Conservation (phyloP, 2,888 invertebrate species). For the Dinocampus coccinellae region DNA sequence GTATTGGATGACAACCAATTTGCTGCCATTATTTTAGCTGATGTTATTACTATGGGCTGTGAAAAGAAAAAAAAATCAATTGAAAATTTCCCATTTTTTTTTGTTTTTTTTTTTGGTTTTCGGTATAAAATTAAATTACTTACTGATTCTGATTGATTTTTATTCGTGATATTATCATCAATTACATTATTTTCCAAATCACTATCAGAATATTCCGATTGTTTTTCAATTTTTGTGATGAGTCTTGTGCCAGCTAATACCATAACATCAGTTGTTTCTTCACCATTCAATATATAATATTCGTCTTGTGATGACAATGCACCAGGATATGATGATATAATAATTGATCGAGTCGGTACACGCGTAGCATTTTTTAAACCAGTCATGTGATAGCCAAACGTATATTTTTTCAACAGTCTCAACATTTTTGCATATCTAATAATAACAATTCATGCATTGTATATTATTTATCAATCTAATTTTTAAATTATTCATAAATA, state of each 20-base stretch:
- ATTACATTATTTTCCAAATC: background rate
- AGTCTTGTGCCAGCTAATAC: slow-evolving; percentile 84
- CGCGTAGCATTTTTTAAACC: slow-evolving; percentile 69
- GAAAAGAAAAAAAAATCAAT: background rate
- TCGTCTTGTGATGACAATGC: slow-evolving; percentile 86
- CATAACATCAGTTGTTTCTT: slow-evolving; percentile 69
- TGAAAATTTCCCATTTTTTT: no score
- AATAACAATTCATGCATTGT: background rate
- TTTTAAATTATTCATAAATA: no score
- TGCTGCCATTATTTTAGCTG: slow-evolving; percentile 84
- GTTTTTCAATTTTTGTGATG: slow-evolving; percentile 73
- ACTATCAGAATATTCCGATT: background rate
- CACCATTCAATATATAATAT: slow-evolving; percentile 77
- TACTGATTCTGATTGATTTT: slow-evolving; percentile 14
- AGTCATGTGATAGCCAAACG: slow-evolving; percentile 79
- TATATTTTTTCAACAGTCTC: slow-evolving; percentile 86
- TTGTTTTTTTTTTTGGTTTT: no score
- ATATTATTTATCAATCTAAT: no score
- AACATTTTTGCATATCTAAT: slow-evolving; percentile 85
- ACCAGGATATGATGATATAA: slow-evolving; percentile 89
- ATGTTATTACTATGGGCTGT: slow-evolving; percentile 72
- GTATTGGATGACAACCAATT: slow-evolving; percentile 83
- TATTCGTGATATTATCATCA: background rate
- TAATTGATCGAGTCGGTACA: slow-evolving; percentile 78
- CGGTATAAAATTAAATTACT: background rate